phyloP scores from a whole-genome alignment of 2,797 vertebrate species.

The Lycodopsis pacificus region DNA sequence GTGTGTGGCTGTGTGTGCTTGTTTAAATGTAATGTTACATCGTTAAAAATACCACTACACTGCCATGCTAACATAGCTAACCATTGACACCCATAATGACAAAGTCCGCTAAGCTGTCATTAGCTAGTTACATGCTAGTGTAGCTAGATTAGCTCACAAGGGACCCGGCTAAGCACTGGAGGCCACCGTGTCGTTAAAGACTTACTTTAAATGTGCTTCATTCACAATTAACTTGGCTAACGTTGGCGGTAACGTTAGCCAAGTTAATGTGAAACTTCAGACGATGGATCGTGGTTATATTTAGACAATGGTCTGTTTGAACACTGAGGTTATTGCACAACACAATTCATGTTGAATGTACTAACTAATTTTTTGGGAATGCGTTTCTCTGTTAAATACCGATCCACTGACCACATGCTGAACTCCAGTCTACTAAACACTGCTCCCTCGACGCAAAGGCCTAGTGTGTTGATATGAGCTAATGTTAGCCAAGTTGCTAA shows the following conservation, averaged over 20 bases:
- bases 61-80: conserved; percentile 30
- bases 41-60: not conserved
- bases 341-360: conserved; percentile 16
- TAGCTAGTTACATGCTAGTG: conserved; percentile 51
- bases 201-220: conserved; percentile 14
- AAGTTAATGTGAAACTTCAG: conserved; percentile 49
- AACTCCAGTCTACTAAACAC: conserved; percentile 57
- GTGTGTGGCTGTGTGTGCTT: not conserved
- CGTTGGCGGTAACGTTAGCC: not conserved
- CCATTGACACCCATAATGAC: conserved; percentile 51
- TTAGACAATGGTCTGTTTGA: conserved; percentile 21
- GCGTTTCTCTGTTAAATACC: conserved; percentile 61
- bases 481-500: conserved; percentile 62
- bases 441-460: conserved; percentile 65
- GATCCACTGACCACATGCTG: conserved; percentile 70
- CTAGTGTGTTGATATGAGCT: conserved; percentile 67
- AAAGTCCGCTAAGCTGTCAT: conserved; percentile 65
- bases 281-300: not conserved
- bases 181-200: conserved; percentile 10
- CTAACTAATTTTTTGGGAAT: conserved; percentile 28
- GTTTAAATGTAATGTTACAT: conserved; percentile 10
- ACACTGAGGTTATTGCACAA: conserved; percentile 33
- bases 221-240: conserved; percentile 17
- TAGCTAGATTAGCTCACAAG: conserved; percentile 56
- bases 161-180: conserved; percentile 51